Base-by-base conservation (phyloP, 2,797 vertebrate genomes). In the Microhierax caerulescens region DNA sequence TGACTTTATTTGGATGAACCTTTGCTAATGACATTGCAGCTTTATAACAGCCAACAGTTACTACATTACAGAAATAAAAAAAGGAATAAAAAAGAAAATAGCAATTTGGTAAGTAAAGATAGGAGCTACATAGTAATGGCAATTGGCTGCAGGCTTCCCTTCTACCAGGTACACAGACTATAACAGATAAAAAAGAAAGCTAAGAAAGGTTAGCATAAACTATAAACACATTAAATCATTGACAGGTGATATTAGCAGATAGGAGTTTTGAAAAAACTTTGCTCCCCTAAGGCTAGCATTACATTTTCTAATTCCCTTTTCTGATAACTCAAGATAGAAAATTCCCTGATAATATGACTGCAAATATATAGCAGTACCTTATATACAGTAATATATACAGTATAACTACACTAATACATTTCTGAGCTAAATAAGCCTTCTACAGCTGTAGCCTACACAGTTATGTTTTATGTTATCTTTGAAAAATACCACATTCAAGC, bases 231-330 rank as follows among this genome's bases (percentile, higher is more conserved):
- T 88, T 96, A 95, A 96, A 95, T 90, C 74, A 87, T 21, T 93
- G 90, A 88, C 93, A 95, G 88, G 90, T 96, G 92, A 97, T 95
- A 92, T 56, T 80, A 92, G 50, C 53, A 96, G 93, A 96, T 91
- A 95, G 57, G 54, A 69, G 34, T 80, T 88, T 82, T 41, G 28
- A 36, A 93, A 88, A 87, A 92, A 64, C 10, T 91, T 93, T 93
- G 45, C 64, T 95, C 88, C 82, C 95, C 89, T 68, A 81, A 87
- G 84, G 96, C 84, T 91, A 81, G 64, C 79, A 92, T 95, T 91
- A 61, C 43, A 59, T 91, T 78, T 94, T 63, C 51, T 88, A 96
- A 96, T 93, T 95, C 88, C 30, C 37, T 77, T 94, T 90, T 76
- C 86, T 96, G 93, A 87, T 95, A 96, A 94, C 36, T 93, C 64